A percentile compares a stretch with the other conserved stretches of the same genome.
These are phyloP conservation scores for Enteromius paludinosus DNA, from an alignment of 2,797 vertebrate genomes.

Conservation along the genomic window DNA sequence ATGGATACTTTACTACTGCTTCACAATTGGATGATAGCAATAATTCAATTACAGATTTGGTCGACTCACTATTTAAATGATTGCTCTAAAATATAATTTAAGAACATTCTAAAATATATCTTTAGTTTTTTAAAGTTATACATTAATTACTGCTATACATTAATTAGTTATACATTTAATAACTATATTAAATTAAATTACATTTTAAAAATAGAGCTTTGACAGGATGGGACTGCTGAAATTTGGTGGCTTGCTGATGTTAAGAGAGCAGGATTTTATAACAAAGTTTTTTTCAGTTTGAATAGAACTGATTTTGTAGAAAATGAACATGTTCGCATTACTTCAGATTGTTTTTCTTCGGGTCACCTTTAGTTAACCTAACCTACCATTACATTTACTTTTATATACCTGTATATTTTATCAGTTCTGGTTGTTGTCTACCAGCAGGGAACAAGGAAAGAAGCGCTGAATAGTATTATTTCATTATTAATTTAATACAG, in stretches of 20 bases:
- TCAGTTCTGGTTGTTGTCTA: background rate
- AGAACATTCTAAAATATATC: background rate
- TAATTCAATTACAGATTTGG: background rate
- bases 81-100: background rate
- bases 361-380: slow-evolving; percentile 48
- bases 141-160: too few relatives aligned
- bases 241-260: slow-evolving; percentile 36
- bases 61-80: background rate
- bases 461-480: background rate
- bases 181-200: background rate
- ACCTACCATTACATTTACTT: background rate
- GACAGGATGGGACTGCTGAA: slow-evolving; percentile 12
- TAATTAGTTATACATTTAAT: too few relatives aligned
- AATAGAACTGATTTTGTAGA: slow-evolving; percentile 48
- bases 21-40: background rate
- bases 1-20: background rate
- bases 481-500: background rate
- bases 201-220: background rate
- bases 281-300: slow-evolving; percentile 29
- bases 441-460: background rate
- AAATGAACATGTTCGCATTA: slow-evolving; percentile 54
- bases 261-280: slow-evolving; percentile 32
- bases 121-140: background rate
- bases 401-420: background rate
- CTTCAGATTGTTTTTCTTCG: slow-evolving; percentile 46